Base-by-base conservation (phyloP, 2,888 invertebrate species). In the Gymnosoma rotundatum region DNA sequence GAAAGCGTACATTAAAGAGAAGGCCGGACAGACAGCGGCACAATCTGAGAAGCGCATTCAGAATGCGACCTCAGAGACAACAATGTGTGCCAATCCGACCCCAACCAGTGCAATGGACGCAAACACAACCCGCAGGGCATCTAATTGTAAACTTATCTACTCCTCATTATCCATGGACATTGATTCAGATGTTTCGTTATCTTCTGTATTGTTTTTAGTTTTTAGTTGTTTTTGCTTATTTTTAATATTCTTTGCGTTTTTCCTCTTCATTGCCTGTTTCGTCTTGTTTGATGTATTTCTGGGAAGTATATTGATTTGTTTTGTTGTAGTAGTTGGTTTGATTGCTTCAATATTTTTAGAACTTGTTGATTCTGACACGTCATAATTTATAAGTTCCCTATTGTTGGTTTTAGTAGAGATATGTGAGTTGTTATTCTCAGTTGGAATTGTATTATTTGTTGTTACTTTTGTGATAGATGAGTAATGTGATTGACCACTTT, bases 231-330 rank as follows among this genome's bases (percentile, higher is more conserved):
- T 61, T 61, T 61, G 38, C 6, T 38, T 38, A 38, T 38, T 38
- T 38, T 38, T 42, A 7, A 38, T 61, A 20, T 32, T 78, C 38
- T 36, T 38, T 61, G n/a, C 32, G 20, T 14, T 61, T 61, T 42
- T 61, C 42, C 61, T 38, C 38, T 61, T 36, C 38, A 38, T 10
- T 18, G 38, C 32, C n/a, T 61, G 61, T 61, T 38, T 61, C n/a
- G 61, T n/a, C 38, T 38, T 61, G n/a, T 61, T 61, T 36, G 61
- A 61, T 18, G 14, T 61, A n/a, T 61, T 61, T 61, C 38, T 42
- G n/a, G 61, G 38, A 12, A 61, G 38, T 18, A 20, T 20, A 56
- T 38, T 38, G 10, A 21, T 56, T 61, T 10, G 42, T 61, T 42
- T 38, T 10, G 10, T 38, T 36, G n/a, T 61, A 32, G 61, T 36